Conservation (phyloP, 2,888 invertebrate species). For the Pachycephus smyrnensis region DNA sequence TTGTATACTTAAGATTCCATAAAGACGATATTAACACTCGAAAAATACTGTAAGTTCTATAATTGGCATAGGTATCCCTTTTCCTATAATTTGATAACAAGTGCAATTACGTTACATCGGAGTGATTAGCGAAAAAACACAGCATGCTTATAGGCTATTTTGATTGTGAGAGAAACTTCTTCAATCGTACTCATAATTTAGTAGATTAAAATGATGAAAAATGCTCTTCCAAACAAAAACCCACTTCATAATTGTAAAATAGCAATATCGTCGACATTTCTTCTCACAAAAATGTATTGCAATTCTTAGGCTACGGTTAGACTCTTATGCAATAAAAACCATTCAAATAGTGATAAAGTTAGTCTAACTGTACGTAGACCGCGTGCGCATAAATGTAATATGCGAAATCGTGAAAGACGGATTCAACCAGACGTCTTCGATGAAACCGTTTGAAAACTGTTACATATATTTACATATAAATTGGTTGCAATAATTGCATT, state of each 20-base stretch:
- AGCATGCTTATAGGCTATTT: neutral
- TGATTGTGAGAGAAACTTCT: neutral
- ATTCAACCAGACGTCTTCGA: neutral
- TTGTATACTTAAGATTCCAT: neutral
- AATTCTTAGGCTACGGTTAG: neutral
- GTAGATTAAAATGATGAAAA: too few relatives aligned
- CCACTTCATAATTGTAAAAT: neutral
- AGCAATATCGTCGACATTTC: neutral
- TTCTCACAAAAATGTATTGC: neutral
- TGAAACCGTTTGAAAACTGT: neutral
- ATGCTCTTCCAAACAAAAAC: too few relatives aligned
- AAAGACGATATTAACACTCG: neutral
- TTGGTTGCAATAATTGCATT: neutral
- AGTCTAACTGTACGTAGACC: neutral
- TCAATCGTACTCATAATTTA: neutral
- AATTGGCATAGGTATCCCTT: neutral
- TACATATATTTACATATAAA: neutral
- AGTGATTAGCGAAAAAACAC: neutral
- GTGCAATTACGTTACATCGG: neutral
- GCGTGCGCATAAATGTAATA: neutral
- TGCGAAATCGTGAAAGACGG: neutral
- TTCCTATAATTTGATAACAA: neutral
- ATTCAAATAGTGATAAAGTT: neutral
- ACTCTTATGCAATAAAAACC: neutral
- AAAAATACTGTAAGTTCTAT: neutral